Conservation (phyloP, 2,888 invertebrate species). For the Erpobdella octoculata region DNA sequence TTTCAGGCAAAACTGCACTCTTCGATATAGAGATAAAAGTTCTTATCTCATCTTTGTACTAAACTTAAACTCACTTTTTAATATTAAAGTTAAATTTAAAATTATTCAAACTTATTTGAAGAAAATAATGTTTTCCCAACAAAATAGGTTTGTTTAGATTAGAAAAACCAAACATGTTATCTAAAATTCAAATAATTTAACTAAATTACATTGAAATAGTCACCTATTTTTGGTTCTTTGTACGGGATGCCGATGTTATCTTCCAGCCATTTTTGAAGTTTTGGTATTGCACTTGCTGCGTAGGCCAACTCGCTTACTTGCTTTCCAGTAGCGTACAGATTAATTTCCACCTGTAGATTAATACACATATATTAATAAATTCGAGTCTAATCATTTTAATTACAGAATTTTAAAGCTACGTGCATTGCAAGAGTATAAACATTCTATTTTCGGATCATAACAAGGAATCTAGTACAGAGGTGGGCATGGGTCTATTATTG, state of each 20-base stretch:
- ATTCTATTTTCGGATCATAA: not conserved
- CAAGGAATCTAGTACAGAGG: not conserved
- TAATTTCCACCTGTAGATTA: not conserved
- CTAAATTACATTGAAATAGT: not conserved
- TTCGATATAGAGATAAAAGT: too few relatives aligned
- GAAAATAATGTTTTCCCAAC: too few relatives aligned
- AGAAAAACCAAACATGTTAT: too few relatives aligned
- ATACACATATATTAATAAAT: too few relatives aligned
- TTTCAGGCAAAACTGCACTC: too few relatives aligned
- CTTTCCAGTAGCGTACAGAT: slow-evolving; percentile 2
- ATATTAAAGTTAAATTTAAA: too few relatives aligned
- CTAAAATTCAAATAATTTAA: not conserved
- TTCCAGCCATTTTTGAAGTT: slow-evolving; percentile 20
- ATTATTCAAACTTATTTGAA: too few relatives aligned
- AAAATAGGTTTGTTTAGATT: too few relatives aligned
- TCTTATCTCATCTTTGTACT: too few relatives aligned
- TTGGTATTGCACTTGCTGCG: not conserved
- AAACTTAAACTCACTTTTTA: too few relatives aligned
- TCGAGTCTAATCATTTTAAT: too few relatives aligned
- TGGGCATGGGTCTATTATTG: not conserved
- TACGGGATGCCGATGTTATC: not conserved
- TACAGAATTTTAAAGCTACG: not conserved
- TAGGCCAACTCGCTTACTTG: slow-evolving; percentile 2
- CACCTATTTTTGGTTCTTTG: slow-evolving; percentile 26
- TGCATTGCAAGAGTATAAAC: not conserved